Base-by-base conservation (phyloP, 2,797 vertebrate species). In the Chelon auratus region DNA sequence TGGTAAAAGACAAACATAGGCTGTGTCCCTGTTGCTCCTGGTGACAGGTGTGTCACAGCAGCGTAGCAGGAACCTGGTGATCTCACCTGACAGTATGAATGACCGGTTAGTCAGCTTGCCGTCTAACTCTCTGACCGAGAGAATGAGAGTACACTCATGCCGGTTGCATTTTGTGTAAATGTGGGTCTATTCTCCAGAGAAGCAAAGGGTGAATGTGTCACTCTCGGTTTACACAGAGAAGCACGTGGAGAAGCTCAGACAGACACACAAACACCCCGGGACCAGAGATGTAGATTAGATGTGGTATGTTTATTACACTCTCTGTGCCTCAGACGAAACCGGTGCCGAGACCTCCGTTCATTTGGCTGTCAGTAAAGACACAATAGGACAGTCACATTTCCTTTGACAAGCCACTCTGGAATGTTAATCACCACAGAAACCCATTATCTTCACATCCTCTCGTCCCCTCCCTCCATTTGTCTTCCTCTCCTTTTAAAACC, bases 391-490 rank as follows among this genome's bases (percentile, higher is more conserved):
- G 83, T 73, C 84, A 80, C 74, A 85, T 84, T 77, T 77, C 70
- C 77, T 84, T 82, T 86, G 81, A 90, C 81, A 40, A 48, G 54
- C 60, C 57, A 77, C 77, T 73, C 52, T 22, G 84, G 83, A 92
- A 91, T 91, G 91, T 86, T 92, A 91, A 92, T 90, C 90, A 90
- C 85, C 73, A 73, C 86, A 71, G 83, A 89, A 89, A 87, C 81
- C 88, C 77, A 91, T 90, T 88, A 88, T 87, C 82, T 87, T 76
- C 87, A 74, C 83, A 79, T 84, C 84, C 88, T 81, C 84, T 75
- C 52, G 17, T 52, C 70, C 74, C 81, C 85, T 77, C 83, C 57
- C 83, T 70, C 69, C 84, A 71, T 87, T 89, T 87, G 84, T 91
- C 87, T 75, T 67, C 73, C 40, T 70, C 82, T 68, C 37, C 77